Evolutionary conservation across 2,888 invertebrate genomes (phyloP), one percentile per base, ranked within the genome.

Genomic region (Craniophora ligustri): DNA sequence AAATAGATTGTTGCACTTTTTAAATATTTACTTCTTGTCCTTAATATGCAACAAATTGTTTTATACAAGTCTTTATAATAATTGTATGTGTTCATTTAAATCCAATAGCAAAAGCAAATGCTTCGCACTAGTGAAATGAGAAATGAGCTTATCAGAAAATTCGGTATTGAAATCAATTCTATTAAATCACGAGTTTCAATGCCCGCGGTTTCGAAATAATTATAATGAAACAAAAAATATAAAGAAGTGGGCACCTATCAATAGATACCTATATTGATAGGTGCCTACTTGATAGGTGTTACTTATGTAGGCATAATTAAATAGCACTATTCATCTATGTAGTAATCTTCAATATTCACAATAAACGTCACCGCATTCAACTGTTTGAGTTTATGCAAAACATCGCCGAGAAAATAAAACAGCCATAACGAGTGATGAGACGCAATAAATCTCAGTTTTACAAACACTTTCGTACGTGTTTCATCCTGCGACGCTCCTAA

Each of bases 381-480:
- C 18, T 11, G 10, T 40, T 10, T 11, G 8, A 67, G n/a, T 31
- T 42, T 42, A 65, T 47, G 34, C 35, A 58, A 58, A 49, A 32
- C 41, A 50, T 31, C 31, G 19, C 35, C 5, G 53, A 50, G 41
- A 57, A 47, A 70, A 67, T 50, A 67, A 62, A 71, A 63, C 58
- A 32, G 26, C 50, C 4, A 51, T 58, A 64, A 71, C 45, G 30
- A 56, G 30, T 69, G 46, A 69, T 69, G 67, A 57, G 45, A 31
- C 13, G 39, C 50, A 66, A 57, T 72, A 63, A 73, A 70, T 75
- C 74, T 40, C 41, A 51, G 54, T 54, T 60, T 57, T 61, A 56
- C 46, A 69, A 62, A 72, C 67, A 68, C 60, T 66, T 59, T 55
- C 47, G 67, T 54, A 75, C 74, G 76, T 75, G 71, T 70, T 64